phyloP scores from a whole-genome alignment of 2,113 vertebrate genomes.

The Rhizomys pruinosus region DNA sequence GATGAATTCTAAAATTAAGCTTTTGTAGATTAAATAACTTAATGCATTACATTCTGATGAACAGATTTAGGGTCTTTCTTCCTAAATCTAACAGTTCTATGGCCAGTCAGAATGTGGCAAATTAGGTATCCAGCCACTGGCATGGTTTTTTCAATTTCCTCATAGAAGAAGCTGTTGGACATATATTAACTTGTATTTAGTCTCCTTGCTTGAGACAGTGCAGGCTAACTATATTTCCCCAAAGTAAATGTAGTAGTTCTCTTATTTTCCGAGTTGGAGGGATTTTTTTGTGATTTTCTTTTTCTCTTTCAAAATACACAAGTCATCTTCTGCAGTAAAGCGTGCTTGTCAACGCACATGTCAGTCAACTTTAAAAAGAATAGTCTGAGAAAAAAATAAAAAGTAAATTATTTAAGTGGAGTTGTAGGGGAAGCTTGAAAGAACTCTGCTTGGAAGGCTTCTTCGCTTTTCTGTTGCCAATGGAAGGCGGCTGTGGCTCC shows the following conservation, averaged over 20 bases:
- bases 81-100: constrained; percentile 43
- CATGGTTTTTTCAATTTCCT: constrained; percentile 67
- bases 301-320: constrained; percentile 82
- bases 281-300: constrained; percentile 58
- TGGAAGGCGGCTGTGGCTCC: constrained; percentile 85
- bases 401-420: constrained; percentile 93
- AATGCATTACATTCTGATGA: constrained; percentile 58
- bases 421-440: constrained; percentile 90
- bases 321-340: constrained; percentile 87
- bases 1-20: constrained; percentile 56
- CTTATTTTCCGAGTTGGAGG: constrained; percentile 76
- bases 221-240: constrained; percentile 72
- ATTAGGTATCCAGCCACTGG: constrained; percentile 18
- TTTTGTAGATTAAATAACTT: constrained; percentile 68
- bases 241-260: constrained; percentile 79
- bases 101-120: constrained; percentile 58
- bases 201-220: constrained; percentile 72
- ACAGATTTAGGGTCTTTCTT: constrained; percentile 75
- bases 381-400: constrained; percentile 88
- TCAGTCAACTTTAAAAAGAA: constrained; percentile 90
- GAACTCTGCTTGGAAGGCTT: constrained; percentile 90
- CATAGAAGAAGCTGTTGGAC: constrained; percentile 74
- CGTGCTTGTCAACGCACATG: constrained; percentile 88
- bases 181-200: constrained; percentile 76
- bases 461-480: constrained; percentile 88